phyloP scores from a whole-genome alignment of 2,113 vertebrate genomes.

The Channa argus region DNA sequence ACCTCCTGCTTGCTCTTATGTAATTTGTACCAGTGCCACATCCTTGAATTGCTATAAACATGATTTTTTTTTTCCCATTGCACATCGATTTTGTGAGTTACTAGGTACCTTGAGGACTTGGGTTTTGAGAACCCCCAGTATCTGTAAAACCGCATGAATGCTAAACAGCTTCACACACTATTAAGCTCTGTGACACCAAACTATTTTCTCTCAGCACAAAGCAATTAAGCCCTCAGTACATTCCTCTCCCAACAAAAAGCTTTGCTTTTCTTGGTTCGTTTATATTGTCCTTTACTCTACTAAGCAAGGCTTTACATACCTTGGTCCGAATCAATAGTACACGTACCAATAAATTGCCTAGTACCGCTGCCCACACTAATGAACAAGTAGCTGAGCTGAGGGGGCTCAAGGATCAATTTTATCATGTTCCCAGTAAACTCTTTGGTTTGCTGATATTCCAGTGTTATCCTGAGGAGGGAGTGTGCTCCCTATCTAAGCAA shows the following conservation, averaged over 20 bases:
- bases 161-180: constrained; percentile 30
- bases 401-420: constrained; percentile 66
- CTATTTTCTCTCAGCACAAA: constrained; percentile 48
- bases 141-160: constrained; percentile 35
- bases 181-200: constrained; percentile 21
- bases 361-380: constrained; percentile 63
- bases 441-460: constrained; percentile 54
- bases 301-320: constrained; percentile 47
- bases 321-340: constrained; percentile 68
- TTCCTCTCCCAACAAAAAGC: constrained; percentile 48
- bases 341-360: constrained; percentile 66
- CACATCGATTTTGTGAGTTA: no score
- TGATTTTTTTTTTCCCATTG: no score
- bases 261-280: constrained; percentile 57
- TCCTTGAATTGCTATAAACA: no score
- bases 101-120: no score
- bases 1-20: no score
- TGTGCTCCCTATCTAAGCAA: constrained; percentile 41
- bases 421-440: constrained; percentile 59
- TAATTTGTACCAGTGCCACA: no score
- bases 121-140: neutral
- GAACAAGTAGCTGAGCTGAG: constrained; percentile 61
- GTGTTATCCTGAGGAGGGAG: constrained; percentile 44
- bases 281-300: constrained; percentile 57
- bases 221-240: constrained; percentile 55